Evolutionary conservation across 2,797 vertebrate species (phyloP).

Genomic region (Sebastes oblongus): DNA sequence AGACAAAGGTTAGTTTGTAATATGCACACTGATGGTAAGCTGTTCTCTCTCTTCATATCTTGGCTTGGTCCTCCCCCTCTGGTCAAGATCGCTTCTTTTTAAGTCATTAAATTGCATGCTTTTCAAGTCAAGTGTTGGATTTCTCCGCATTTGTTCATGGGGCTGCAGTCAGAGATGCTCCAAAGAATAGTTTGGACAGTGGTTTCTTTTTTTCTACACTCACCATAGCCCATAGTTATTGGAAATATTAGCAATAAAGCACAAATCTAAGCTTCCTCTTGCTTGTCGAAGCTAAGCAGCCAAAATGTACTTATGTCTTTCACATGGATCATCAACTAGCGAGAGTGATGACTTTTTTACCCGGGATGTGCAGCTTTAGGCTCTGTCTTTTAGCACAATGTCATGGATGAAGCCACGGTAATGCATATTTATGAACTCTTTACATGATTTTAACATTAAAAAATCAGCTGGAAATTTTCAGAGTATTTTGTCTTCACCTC

Average conservation of each 20-base stretch:
- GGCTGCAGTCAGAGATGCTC: no score
- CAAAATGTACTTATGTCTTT: background rate
- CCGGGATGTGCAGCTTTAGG: background rate
- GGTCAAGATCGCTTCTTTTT: background rate
- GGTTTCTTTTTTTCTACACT: no score
- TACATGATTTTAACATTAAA: background rate
- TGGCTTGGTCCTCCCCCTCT: background rate
- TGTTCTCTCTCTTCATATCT: background rate
- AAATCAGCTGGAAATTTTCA: background rate
- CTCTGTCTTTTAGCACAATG: background rate
- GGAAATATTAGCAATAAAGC: background rate
- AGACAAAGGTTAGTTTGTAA: background rate
- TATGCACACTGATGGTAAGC: background rate
- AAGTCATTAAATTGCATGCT: background rate
- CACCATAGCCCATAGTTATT: background rate
- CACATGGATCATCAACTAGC: background rate
- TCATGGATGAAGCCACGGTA: background rate
- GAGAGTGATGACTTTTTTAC: background rate
- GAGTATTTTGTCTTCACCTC: background rate
- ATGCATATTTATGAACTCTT: background rate
- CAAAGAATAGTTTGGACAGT: no score
- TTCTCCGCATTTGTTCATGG: no score
- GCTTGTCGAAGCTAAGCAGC: background rate
- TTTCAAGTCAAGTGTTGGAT: background rate
- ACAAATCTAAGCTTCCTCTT: background rate